A percentile compares a stretch with the other conserved stretches of the same genome.
These are phyloP conservation scores for Auanema freiburgensis DNA, from an alignment of 2,888 invertebrate genomes.

Conservation along the genomic window DNA sequence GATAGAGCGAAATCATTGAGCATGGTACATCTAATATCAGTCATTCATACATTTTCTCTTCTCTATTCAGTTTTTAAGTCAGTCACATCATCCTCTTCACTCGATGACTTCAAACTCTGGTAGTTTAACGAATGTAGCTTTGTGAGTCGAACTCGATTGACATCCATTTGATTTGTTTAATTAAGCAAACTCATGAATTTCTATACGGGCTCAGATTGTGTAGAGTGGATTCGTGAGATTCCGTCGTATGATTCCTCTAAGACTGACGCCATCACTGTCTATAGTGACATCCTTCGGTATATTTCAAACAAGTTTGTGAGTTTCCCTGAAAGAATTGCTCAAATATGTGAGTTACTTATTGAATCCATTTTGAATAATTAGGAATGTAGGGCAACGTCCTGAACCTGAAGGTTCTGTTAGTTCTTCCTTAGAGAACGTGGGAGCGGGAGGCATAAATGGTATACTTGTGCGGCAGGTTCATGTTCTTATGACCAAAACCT, in stretches of 20 bases:
- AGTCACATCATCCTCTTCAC: constrained; percentile 27
- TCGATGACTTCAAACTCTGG: constrained; percentile 25
- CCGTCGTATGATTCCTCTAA: constrained; percentile 24
- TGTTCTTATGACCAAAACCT: constrained; percentile 8
- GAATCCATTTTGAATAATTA: too few species aligned
- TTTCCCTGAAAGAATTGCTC: constrained; percentile 19
- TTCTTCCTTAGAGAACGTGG: too few species aligned
- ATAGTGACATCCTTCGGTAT: constrained; percentile 27
- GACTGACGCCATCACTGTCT: constrained; percentile 27
- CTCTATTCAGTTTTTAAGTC: background rate
- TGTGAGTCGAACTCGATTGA: constrained; percentile 16
- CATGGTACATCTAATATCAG: constrained; percentile 2
- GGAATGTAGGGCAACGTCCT: too few species aligned
- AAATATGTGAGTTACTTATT: constrained; percentile 18
- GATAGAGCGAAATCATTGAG: constrained; percentile 12
- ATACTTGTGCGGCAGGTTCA: constrained; percentile 18
- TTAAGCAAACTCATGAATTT: constrained; percentile 29
- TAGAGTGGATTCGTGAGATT: constrained; percentile 25
- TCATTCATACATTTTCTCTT: too few species aligned
- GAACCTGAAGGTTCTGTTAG: too few species aligned
- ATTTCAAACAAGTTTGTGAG: constrained; percentile 28
- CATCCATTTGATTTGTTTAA: too few species aligned
- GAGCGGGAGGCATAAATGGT: background rate
- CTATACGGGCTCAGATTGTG: constrained; percentile 22
- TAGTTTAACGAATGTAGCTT: constrained; percentile 25